Evolutionary conservation across 1,140 invertebrate species (phyloP).

Genomic region (Drosophila subpulchrella): DNA sequence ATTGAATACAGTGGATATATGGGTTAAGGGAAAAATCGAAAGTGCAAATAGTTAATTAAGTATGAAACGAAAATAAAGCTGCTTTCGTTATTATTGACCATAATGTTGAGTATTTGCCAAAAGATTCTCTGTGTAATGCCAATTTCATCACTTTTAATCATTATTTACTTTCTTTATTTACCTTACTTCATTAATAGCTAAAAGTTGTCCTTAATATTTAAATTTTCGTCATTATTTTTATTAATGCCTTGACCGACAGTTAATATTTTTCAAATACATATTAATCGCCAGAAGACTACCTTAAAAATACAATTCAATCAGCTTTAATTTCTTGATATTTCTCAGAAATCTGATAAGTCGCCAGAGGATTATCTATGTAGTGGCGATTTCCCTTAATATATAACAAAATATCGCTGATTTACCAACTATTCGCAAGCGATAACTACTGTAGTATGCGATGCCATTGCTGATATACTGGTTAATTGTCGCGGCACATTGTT

Average conservation of each 20-base stretch:
- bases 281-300: too few relatives aligned
- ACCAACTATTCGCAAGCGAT: conserved; percentile 13
- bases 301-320: too few relatives aligned
- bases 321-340: too few relatives aligned
- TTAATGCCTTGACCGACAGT: too few relatives aligned
- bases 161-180: too few relatives aligned
- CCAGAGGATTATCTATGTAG: not conserved
- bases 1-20: conserved; percentile 26
- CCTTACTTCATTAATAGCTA: too few relatives aligned
- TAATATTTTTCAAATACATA: too few relatives aligned
- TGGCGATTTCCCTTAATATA: not conserved
- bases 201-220: too few relatives aligned
- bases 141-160: not conserved
- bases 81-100: not conserved
- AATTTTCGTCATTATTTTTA: too few relatives aligned
- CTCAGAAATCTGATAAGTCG: too few relatives aligned
- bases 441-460: conserved; percentile 30
- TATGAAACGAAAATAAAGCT: too few relatives aligned
- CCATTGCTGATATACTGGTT: conserved; percentile 35
- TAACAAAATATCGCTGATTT: conserved; percentile 1
- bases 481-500: conserved; percentile 39
- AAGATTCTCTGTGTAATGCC: not conserved
- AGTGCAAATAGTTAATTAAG: conserved; percentile 3
- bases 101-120: not conserved
- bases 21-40: conserved; percentile 22